Conservation (phyloP, 2,797 vertebrate species). For the Thaleichthys pacificus region DNA sequence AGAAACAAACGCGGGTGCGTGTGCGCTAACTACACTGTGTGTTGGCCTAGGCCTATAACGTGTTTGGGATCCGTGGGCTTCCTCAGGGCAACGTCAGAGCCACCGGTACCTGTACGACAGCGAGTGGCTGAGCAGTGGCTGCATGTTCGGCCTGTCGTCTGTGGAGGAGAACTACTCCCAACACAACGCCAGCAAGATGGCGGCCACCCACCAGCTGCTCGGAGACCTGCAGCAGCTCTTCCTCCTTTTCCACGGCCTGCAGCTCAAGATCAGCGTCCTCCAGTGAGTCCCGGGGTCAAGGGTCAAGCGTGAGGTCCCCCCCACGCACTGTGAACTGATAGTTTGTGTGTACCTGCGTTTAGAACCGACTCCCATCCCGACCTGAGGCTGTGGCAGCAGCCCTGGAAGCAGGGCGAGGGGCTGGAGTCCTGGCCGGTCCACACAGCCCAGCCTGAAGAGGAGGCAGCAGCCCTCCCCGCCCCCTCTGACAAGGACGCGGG, state of each 20-base stretch:
- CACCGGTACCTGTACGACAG: constrained; percentile 89
- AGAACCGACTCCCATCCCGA: constrained; percentile 90
- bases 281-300: constrained; percentile 77
- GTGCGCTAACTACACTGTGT: constrained; percentile 12
- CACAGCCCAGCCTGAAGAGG: constrained; percentile 26
- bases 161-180: constrained; percentile 94
- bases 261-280: constrained; percentile 93
- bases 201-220: constrained; percentile 87
- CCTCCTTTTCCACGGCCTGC: constrained; percentile 88
- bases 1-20: background rate
- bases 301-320: background rate
- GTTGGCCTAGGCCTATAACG: background rate
- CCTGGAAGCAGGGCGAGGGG: constrained; percentile 85
- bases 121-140: constrained; percentile 87
- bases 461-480: constrained; percentile 49
- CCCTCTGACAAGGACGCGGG: constrained; percentile 64
- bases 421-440: background rate
- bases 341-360: constrained; percentile 11
- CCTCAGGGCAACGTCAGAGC: constrained; percentile 85
- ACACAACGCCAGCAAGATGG: constrained; percentile 90
- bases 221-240: constrained; percentile 86
- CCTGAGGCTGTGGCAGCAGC: constrained; percentile 90
- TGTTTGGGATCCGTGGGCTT: background rate
- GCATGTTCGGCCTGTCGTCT: constrained; percentile 93
- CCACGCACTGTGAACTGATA: background rate